A percentile compares a stretch with the other conserved stretches of the same genome.
phyloP scores from a whole-genome alignment of 1,140 invertebrate species.

The Pseudobourletiella spinata region DNA sequence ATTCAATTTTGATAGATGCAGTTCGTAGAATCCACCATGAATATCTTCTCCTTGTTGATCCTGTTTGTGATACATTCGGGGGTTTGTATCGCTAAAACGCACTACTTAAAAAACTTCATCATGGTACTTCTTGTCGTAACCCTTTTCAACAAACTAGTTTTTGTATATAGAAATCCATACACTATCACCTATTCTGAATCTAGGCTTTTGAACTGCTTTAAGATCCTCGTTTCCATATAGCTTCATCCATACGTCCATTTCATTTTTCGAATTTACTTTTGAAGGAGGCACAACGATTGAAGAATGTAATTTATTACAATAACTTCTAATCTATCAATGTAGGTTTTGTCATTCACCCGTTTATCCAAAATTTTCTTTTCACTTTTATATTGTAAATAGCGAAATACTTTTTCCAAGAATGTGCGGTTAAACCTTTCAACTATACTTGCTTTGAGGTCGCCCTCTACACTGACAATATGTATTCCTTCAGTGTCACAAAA shows the following conservation, averaged over 20 bases:
- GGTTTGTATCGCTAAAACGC: neutral
- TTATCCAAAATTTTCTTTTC: too few relatives aligned
- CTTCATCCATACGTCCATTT: neutral
- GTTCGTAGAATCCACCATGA: neutral
- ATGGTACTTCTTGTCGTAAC: too few relatives aligned
- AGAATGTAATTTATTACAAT: neutral
- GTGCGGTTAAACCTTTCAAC: conserved; percentile 2
- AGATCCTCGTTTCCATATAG: neutral
- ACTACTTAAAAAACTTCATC: neutral
- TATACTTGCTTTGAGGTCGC: neutral
- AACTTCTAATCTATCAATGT: too few relatives aligned
- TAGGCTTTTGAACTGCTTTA: neutral
- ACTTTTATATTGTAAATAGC: neutral
- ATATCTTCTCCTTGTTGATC: neutral
- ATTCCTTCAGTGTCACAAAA: neutral
- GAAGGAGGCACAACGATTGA: neutral
- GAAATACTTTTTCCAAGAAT: neutral
- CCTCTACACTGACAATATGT: neutral
- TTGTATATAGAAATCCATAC: neutral
- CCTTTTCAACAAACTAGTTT: too few relatives aligned
- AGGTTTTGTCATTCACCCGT: too few relatives aligned
- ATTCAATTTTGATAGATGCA: neutral
- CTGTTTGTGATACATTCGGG: neutral
- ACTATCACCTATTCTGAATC: neutral
- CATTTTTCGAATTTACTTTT: neutral